A percentile compares a stretch with the other conserved stretches of the same genome.
Evolutionary conservation across 2,797 vertebrate species (phyloP).

Genomic region (Anas bahamensis): DNA sequence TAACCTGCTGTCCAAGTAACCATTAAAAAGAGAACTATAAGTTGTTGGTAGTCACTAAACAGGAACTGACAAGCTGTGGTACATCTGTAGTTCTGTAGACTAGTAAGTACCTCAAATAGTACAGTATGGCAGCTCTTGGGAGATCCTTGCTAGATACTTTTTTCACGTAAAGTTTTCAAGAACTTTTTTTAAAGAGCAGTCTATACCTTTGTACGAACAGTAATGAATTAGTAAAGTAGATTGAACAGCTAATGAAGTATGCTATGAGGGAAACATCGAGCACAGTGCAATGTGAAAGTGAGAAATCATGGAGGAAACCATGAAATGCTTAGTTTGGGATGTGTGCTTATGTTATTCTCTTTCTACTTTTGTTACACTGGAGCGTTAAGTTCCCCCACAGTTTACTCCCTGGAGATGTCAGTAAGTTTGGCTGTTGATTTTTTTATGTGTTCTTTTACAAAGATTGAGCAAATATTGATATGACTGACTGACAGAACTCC

Average conservation of each 20-base stretch:
- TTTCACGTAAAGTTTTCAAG: no score
- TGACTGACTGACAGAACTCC: not conserved
- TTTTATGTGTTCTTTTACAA: not conserved
- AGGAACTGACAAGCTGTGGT: not conserved
- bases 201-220: not conserved
- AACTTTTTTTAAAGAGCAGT: not conserved
- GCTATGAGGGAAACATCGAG: not conserved
- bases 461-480: not conserved
- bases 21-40: not conserved
- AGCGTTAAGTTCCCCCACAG: not conserved
- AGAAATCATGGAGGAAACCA: not conserved
- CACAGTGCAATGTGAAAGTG: not conserved
- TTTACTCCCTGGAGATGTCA: not conserved
- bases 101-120: not conserved
- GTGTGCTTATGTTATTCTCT: not conserved
- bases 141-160: not conserved
- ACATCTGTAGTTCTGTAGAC: not conserved
- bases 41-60: not conserved
- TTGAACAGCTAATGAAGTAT: not conserved
- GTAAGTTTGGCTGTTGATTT: not conserved
- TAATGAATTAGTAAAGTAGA: not conserved
- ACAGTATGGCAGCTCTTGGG: not conserved
- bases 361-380: not conserved
- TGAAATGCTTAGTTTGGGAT: not conserved
- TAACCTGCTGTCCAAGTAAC: not conserved